Base-by-base conservation (phyloP, 2,888 invertebrate genomes). In the Catonia carolina region DNA sequence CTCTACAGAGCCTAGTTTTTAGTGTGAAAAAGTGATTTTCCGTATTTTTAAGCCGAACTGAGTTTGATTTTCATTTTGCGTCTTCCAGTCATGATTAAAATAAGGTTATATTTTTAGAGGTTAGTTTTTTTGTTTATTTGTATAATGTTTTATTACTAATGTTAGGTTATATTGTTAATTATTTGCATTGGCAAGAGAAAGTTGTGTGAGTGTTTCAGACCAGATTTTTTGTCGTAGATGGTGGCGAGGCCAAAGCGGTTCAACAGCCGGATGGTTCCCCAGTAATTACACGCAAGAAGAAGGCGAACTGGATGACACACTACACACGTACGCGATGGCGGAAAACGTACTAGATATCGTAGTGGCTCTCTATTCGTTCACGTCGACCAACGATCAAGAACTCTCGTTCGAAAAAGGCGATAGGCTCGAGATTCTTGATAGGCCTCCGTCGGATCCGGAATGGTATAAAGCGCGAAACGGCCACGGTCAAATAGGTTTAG, bases 391-490 rank as follows among this genome's bases (percentile, higher is more conserved):
- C 74, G 92, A 92, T 72, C 95, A 96, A 73, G 97, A 98, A 76
- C 75, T 98, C 65, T 91, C 92, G 64, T 98, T 97, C 74, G 93
- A 95, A 72, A 97, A 97, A 72, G 95, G 95, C 52, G 98, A 99
- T 75, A 82, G 92, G 51, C 77, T 99, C 65, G 96, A 97, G 76
- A 93, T 99, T 66, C 79, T 99, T 62, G 97, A 97, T 77, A 85
- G 96, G 70, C 97, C 98, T 7, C 84, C 89, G 5, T 89, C 94
- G 61, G 99, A 99, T 79, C 98, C 99, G 7, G 98, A 99, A 77
- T 99, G 99, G 99, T 94, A 88, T 79, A 89, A 90, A 71, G 98
- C 98, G 55, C 80, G 95, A 48, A 98, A 98, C 77, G 83, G 85
- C 55, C 85, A 88, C 72, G 97, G 97, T 5, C 89, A 89, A 74